Evolutionary conservation across 2,888 invertebrate species (phyloP).

Genomic region (Cheilosia vernalis): DNA sequence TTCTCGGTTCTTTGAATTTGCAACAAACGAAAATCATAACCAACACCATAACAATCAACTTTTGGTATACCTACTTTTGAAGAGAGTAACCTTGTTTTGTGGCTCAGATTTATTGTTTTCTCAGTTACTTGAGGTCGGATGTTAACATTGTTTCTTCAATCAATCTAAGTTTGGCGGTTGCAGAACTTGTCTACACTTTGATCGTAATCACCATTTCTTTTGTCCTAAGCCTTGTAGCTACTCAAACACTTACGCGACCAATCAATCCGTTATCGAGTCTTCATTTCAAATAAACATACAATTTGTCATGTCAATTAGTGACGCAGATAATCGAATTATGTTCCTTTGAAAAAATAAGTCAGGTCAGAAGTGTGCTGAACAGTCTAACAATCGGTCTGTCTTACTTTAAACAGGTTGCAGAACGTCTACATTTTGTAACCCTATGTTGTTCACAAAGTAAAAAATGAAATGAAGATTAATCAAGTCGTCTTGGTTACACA

Average conservation of each 20-base stretch:
- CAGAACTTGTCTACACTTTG: conserved; percentile 25
- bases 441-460: no score
- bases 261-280: neutral
- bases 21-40: no score
- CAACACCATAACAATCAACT: no score
- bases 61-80: no score
- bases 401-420: neutral
- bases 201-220: neutral
- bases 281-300: neutral
- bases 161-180: neutral
- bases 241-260: conserved; percentile 1
- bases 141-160: neutral
- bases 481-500: no score
- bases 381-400: no score
- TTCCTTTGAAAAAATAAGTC: neutral
- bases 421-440: no score
- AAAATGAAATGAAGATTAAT: no score
- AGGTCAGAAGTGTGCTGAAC: neutral
- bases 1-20: no score
- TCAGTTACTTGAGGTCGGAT: neutral
- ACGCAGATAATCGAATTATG: conserved; percentile 16
- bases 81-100: no score
- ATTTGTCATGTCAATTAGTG: conserved; percentile 16
- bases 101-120: no score
- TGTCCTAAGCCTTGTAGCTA: no score